Evolutionary conservation across 1,140 invertebrate species (phyloP).

Genomic region (Platorchestia sp.): DNA sequence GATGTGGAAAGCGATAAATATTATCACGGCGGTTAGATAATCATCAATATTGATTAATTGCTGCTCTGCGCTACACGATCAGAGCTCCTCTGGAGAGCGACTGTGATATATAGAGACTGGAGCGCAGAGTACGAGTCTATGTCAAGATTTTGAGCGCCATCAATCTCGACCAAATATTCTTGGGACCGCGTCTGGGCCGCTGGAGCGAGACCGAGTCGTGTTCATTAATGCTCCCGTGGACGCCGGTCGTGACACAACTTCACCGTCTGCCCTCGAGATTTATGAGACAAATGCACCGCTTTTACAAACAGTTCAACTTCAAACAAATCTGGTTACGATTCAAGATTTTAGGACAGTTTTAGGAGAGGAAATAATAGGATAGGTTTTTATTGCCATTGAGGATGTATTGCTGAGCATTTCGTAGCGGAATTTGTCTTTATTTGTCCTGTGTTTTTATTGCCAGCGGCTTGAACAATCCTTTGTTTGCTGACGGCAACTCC

Average conservation of each 20-base stretch:
- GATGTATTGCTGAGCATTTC: no score
- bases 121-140: neutral
- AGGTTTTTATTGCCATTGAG: no score
- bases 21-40: neutral
- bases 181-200: neutral
- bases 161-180: neutral
- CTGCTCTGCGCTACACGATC: neutral
- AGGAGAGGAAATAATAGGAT: neutral
- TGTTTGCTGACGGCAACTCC: no score
- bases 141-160: neutral
- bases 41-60: slow-evolving; percentile 10
- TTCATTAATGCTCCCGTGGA: neutral
- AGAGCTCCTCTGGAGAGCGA: neutral
- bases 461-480: no score
- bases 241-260: neutral
- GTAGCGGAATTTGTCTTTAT: no score
- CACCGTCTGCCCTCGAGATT: neutral
- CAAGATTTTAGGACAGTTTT: neutral
- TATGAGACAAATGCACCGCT: neutral
- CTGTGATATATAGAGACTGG: neutral
- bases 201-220: neutral
- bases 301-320: neutral
- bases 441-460: no score
- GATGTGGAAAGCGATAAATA: neutral
- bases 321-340: neutral